Conservation (phyloP, 2,797 vertebrate genomes). For the Hylomyscus alleni region DNA sequence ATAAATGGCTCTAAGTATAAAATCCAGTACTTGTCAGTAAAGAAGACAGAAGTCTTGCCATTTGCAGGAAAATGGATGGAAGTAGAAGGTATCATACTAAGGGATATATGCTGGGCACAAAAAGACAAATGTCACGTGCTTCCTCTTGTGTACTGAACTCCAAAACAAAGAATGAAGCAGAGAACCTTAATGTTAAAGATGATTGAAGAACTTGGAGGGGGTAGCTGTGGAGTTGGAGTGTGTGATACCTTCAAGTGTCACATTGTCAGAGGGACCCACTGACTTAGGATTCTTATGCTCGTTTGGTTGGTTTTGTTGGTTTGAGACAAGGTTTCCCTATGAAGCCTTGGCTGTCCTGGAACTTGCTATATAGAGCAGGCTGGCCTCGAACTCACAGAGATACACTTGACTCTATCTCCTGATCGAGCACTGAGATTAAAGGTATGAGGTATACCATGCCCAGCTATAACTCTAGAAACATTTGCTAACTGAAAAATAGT, state of each 20-base stretch:
- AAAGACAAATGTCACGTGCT: neutral
- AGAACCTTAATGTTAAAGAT: neutral
- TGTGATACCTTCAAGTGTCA: neutral
- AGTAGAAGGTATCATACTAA: neutral
- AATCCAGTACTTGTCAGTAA: neutral
- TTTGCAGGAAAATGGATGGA: neutral
- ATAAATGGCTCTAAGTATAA: slow-evolving; percentile 29
- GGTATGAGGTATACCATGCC: neutral
- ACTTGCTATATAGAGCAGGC: neutral
- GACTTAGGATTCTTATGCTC: neutral
- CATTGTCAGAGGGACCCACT: neutral
- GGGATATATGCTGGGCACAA: neutral
- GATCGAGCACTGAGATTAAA: neutral
- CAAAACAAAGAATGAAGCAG: neutral
- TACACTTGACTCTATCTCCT: neutral
- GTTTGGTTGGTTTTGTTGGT: neutral
- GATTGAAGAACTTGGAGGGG: too few species aligned
- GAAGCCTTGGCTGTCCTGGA: neutral
- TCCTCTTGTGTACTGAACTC: neutral
- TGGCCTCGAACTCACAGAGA: neutral
- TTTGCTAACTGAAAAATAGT: slow-evolving; percentile 36
- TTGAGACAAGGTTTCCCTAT: neutral
- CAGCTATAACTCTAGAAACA: slow-evolving; percentile 22
- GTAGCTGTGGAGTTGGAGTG: neutral
- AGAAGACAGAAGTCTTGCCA: neutral